These are phyloP conservation scores for Clusia tigrina DNA, from an alignment of 2,888 invertebrate species.

Conservation along the genomic window DNA sequence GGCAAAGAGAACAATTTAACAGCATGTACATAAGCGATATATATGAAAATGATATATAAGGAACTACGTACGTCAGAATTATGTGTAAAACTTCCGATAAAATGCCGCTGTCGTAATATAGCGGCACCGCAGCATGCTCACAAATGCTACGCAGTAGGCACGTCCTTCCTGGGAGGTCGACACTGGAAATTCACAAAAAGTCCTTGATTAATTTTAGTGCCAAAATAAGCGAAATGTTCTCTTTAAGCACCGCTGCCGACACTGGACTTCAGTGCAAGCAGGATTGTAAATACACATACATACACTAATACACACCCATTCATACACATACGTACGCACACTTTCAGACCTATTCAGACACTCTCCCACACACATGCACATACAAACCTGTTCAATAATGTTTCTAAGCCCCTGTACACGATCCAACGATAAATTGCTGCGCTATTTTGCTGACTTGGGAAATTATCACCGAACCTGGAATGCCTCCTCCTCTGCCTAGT, in stretches of 20 bases:
- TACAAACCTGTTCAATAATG: conserved; percentile 46
- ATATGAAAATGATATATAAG: neutral
- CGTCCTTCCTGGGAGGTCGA: conserved; percentile 72
- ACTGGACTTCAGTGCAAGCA: too few species aligned
- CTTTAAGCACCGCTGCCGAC: too few species aligned
- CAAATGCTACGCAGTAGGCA: conserved; percentile 81
- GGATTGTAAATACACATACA: neutral
- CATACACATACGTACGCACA: neutral
- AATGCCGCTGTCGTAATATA: conserved; percentile 75
- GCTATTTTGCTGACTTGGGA: conserved; percentile 32
- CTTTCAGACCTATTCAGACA: too few species aligned
- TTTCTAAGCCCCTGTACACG: conserved; percentile 56
- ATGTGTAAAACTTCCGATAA: conserved; percentile 79
- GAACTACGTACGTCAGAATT: conserved; percentile 75
- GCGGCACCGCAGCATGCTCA: conserved; percentile 75
- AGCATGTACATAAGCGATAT: neutral
- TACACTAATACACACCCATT: neutral
- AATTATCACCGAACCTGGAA: conserved; percentile 13
- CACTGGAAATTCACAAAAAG: conserved; percentile 61
- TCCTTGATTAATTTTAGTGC: too few species aligned
- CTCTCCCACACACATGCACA: too few species aligned
- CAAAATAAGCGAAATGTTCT: too few species aligned
- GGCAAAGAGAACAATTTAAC: neutral
- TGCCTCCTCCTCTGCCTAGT: too few species aligned
- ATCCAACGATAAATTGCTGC: conserved; percentile 54